Evolutionary conservation across 2,797 vertebrate species (phyloP).

Genomic region (Tapirus indicus): DNA sequence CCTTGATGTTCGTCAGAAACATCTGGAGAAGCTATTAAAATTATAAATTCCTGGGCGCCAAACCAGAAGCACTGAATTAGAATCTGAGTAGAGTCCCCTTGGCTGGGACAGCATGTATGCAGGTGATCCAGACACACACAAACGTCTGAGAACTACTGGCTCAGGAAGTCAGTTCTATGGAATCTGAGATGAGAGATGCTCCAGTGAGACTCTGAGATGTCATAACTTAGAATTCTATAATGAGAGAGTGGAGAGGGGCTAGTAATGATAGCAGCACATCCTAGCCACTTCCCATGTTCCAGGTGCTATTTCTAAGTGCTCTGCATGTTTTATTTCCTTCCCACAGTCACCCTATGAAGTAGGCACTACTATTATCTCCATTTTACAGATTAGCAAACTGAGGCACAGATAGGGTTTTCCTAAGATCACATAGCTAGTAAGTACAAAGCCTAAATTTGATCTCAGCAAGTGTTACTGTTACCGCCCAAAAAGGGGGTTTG

Average conservation of each 20-base stretch:
- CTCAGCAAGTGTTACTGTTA: neutral
- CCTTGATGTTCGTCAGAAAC: neutral
- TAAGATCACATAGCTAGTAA: neutral
- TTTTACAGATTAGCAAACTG: neutral
- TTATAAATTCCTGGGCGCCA: neutral
- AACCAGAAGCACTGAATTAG: neutral
- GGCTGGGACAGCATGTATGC: neutral
- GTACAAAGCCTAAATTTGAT: neutral
- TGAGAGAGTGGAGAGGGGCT: neutral
- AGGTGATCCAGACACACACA: neutral
- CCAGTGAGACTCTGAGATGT: neutral
- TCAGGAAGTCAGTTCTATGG: neutral
- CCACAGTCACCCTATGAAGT: neutral
- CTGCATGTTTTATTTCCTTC: neutral
- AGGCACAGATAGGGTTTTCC: neutral
- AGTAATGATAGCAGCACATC: neutral
- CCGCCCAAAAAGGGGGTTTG: too few relatives aligned
- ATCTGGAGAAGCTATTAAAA: neutral
- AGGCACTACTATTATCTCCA: neutral
- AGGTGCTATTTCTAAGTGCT: neutral
- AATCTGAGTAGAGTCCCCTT: neutral
- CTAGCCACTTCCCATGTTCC: fast-evolving
- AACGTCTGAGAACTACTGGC: neutral
- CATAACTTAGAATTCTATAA: neutral
- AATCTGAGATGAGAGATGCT: neutral